Evolutionary conservation across 2,797 vertebrate genomes (phyloP), one percentile per base, ranked within the genome.

Genomic region (Tachyglossus aculeatus): DNA sequence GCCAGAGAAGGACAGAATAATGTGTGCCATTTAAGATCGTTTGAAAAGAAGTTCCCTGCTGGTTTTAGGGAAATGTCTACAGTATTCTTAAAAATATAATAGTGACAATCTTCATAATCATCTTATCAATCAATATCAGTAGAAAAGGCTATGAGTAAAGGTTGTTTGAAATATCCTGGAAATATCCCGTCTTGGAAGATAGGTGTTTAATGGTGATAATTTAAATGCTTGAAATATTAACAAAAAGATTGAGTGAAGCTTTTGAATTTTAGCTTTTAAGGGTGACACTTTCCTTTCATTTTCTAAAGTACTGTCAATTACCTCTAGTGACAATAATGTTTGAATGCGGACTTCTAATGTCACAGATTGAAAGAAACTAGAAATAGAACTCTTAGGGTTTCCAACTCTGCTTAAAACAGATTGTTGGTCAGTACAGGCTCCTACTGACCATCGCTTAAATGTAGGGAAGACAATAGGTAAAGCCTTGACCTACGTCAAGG

Each of bases 201-300:
- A 48, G 2, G 2, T 14, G 77, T 74, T 48, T 65, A 67, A 67
- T 60, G 32, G 64, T 36, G 34, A 65, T 70, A 7, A 65, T 62
- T 78, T 81, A 62, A 67, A 78, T 80, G 44, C 50, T 32, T 67
- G 24, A 22, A 55, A 76, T 71, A 84, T 70, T 77, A 82, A 32
- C 12, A 71, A 79, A 80, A 59, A 7, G 0, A 43, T 36, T 19
- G 9, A 71, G 31, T 72, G 64, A 53, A 16, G 39, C 32, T 71
- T 78, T 57, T 24, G 72, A 84, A 71, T 36, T 80, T 77, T 71
- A 55, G 64, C 73, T 87, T 81, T 73, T 76, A 45, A 21, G 55
- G 59, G 63, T 63, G 34, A 41, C 61, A 70, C 69, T 82, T 81
- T 54, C 61, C 61, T 78, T 79, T 24, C 51, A 54, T 64, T 56